phyloP scores from a whole-genome alignment of 2,113 vertebrate genomes.

The Talpa occidentalis region DNA sequence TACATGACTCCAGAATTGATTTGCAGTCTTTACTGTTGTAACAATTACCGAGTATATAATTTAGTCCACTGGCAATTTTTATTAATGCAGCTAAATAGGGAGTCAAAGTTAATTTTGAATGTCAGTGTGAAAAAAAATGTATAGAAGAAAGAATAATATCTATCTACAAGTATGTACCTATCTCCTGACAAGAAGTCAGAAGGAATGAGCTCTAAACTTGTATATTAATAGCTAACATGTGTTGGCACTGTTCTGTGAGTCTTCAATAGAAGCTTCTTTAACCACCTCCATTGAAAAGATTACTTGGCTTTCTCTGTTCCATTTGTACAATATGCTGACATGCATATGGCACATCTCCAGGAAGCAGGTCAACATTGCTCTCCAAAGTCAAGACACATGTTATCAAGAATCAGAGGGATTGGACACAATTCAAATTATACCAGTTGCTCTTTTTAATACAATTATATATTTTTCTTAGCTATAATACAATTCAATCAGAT shows the following conservation, averaged over 20 bases:
- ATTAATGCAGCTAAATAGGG: background rate
- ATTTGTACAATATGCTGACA: background rate
- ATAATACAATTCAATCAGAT: background rate
- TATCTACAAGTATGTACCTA: background rate
- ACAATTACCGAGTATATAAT: background rate
- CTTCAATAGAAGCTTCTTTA: conserved; percentile 23
- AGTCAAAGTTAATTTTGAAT: conserved; percentile 47
- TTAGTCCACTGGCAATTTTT: conserved; percentile 35
- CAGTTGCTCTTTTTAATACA: background rate
- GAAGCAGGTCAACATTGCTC: background rate
- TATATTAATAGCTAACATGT: background rate
- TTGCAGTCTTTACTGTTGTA: background rate
- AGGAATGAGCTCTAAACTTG: background rate
- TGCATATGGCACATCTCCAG: background rate
- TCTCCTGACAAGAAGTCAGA: background rate
- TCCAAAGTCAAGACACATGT: background rate
- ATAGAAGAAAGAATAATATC: background rate
- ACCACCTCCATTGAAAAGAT: background rate
- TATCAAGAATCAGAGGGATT: background rate
- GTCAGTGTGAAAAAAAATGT: background rate
- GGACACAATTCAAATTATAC: background rate
- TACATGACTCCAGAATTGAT: background rate
- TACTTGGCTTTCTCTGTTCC: background rate
- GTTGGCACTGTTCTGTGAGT: conserved; percentile 14
- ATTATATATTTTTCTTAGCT: background rate